These are phyloP conservation scores for Porites lobata DNA, from an alignment of 92 coral and sea anemone genomes.

Conservation along the genomic window DNA sequence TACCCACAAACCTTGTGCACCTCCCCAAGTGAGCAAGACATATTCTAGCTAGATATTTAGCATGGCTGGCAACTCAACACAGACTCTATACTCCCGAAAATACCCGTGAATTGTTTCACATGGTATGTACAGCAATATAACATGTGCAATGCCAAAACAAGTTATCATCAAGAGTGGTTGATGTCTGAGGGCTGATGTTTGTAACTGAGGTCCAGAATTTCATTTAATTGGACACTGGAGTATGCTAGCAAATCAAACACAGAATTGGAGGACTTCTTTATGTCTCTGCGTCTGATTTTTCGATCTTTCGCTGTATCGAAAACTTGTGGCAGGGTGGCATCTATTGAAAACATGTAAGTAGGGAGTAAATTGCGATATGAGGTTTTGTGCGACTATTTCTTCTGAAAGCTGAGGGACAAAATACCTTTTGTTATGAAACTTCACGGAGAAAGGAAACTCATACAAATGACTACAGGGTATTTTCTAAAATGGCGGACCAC, in stretches of 20 bases:
- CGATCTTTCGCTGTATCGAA: not conserved
- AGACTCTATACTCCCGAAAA: conserved; percentile 18
- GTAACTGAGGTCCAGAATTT: too few relatives aligned
- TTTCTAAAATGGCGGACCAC: not conserved
- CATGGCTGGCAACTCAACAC: conserved; percentile 33
- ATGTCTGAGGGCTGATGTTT: too few relatives aligned
- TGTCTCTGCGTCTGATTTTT: not conserved
- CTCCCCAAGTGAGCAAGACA: too few relatives aligned
- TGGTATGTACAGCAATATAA: conserved; percentile 46
- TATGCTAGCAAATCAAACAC: conserved; percentile 4
- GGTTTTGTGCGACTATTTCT: conserved; percentile 8
- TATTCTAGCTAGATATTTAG: conserved; percentile 18
- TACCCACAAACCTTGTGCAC: too few relatives aligned
- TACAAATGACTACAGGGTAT: not conserved
- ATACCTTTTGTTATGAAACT: not conserved
- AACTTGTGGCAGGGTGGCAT: too few relatives aligned
- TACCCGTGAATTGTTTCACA: conserved; percentile 31
- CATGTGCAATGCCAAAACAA: conserved; percentile 48
- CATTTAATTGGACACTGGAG: not conserved
- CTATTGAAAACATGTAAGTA: not conserved
- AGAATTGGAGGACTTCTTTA: not conserved
- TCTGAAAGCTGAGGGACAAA: not conserved
- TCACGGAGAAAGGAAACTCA: not conserved
- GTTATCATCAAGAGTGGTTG: not conserved
- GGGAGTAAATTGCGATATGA: not conserved